Base-by-base conservation (phyloP, 2,797 vertebrate species). In the Morus bassanus region DNA sequence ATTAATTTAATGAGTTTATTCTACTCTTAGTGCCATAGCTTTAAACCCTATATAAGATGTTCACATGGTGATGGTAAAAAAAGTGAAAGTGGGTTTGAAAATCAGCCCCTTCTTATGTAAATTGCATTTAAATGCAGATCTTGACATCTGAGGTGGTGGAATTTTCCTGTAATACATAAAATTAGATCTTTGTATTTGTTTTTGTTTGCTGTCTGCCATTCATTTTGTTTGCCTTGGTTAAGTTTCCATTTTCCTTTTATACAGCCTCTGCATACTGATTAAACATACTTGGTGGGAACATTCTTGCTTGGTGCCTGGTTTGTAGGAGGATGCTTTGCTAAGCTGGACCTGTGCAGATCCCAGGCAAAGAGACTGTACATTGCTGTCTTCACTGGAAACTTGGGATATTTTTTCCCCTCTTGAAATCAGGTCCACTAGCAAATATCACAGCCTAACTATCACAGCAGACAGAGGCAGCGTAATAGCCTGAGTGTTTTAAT, bases 151-250 rank as follows among this genome's bases (percentile, higher is more conserved):
- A 91, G 79, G 60, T 60, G 21, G 25, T 78, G 79, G 82, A 89
- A 93, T 91, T 96, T 97, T 93, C 89, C 82, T 60, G 57, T 8
- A 24, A 84, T 53, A 74, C 0, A 0, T 91, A 94, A 94, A 96
- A 96, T 95, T 89, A 89, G 82, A 93, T 64, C 64, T 93, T 93
- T 28, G 7, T 90, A 51, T 92, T 95, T 96, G 67, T 76, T 95
- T 96, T 85, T 90, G 65, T 96, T 94, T 95, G 75, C 75, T 94
- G 46, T 93, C 89, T 86, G 61, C 61, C 57, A 48, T 95, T 89
- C 50, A 76, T 81, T 89, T 75, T 93, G 78, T 97, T 96, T 97
- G 57, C 79, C 64, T 96, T 91, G 89, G 91, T 96, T 92, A 86
- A 83, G 78, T 86, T 97, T 96, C 91, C 84, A 4, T 88, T 93